Evolutionary conservation across 2,888 invertebrate genomes (phyloP).

Genomic region (Nebria brevicollis): DNA sequence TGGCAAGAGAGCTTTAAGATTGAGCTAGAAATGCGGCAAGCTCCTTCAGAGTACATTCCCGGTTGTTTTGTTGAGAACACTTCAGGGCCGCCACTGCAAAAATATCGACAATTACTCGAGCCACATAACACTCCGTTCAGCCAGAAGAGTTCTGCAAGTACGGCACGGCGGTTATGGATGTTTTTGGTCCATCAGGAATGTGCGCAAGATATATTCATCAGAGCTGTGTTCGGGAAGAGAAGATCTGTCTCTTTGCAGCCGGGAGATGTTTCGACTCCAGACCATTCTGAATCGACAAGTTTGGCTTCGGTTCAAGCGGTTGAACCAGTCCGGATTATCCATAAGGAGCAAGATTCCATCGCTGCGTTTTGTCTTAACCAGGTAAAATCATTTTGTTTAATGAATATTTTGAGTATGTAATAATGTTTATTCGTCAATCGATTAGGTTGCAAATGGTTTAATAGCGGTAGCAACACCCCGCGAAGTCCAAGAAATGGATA

Average conservation of each 20-base stretch:
- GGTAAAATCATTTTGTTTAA: slow-evolving; percentile 65
- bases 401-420: not conserved
- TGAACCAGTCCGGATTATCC: slow-evolving; percentile 94
- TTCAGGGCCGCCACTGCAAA: slow-evolving; percentile 87
- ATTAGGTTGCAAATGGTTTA: slow-evolving; percentile 78
- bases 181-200: slow-evolving; percentile 91
- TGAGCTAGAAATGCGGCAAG: slow-evolving; percentile 80
- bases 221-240: slow-evolving; percentile 90
- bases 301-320: slow-evolving; percentile 59
- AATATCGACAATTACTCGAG: slow-evolving; percentile 91
- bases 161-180: slow-evolving; percentile 88
- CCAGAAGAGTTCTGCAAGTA: slow-evolving; percentile 75
- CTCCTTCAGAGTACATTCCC: slow-evolving; percentile 88
- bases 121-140: slow-evolving; percentile 96
- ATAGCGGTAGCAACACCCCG: slow-evolving; percentile 94
- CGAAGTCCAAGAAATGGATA: slow-evolving; percentile 98
- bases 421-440: slow-evolving; percentile 27
- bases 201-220: slow-evolving; percentile 93
- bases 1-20: slow-evolving; percentile 85
- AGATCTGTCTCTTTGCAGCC: slow-evolving; percentile 68
- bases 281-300: slow-evolving; percentile 58
- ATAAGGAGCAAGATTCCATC: slow-evolving; percentile 98
- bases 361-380: slow-evolving; percentile 96
- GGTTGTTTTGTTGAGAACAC: slow-evolving; percentile 87
- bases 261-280: slow-evolving; percentile 61